Evolutionary conservation across 2,113 vertebrate species (phyloP).

Genomic region (Tragelaphus buxtoni): DNA sequence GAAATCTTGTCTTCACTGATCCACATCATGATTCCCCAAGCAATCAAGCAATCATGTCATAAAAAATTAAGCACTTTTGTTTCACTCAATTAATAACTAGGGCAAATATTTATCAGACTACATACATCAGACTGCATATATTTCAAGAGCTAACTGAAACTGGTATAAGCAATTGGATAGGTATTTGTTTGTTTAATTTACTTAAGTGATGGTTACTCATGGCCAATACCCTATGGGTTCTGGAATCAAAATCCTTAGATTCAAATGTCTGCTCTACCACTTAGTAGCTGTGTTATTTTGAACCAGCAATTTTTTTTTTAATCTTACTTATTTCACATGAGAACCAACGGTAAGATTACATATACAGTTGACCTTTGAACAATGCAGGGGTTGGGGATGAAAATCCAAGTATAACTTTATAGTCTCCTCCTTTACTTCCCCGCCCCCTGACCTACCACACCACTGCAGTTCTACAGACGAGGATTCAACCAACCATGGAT

Average conservation of each 20-base stretch:
- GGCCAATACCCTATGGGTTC: not conserved
- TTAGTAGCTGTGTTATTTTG: not conserved
- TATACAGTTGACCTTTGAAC: not conserved
- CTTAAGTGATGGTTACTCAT: not conserved
- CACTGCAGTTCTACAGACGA: not conserved
- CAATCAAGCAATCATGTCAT: constrained; percentile 23
- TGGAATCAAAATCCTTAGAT: not conserved
- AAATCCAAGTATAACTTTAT: not conserved
- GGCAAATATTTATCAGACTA: constrained; percentile 53
- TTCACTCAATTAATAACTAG: constrained; percentile 47
- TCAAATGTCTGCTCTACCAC: not conserved
- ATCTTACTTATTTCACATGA: not conserved
- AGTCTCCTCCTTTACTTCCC: not conserved
- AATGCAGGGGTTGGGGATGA: not conserved
- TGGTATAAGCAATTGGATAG: not conserved
- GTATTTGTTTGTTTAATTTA: not conserved
- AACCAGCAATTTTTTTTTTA: not conserved
- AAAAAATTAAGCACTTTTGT: constrained; percentile 51
- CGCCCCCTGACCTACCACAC: rapidly evolving
- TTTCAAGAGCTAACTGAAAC: constrained; percentile 23
- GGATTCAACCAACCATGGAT: not conserved
- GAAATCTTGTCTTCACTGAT: constrained; percentile 53
- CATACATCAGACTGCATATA: not conserved
- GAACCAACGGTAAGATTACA: not conserved
- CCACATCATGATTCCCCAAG: constrained; percentile 3